Base-by-base conservation (phyloP, 1,140 invertebrate species). In the Saccostrea glomerata region DNA sequence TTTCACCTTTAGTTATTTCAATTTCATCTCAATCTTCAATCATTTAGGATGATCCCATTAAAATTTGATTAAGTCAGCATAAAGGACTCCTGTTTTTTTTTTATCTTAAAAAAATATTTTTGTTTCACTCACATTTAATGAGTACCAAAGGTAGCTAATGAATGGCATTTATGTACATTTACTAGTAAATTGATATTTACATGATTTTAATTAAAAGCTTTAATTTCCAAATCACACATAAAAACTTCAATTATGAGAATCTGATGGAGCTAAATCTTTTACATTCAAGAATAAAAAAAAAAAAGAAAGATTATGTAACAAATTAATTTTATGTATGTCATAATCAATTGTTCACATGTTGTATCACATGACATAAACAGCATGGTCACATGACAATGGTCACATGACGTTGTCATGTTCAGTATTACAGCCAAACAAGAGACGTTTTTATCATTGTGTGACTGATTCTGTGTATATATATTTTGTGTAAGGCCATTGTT, bases 361-460 rank as follows among this genome's bases (percentile, higher is more conserved):
- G 58, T 63, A 63, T n/a, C 58, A 63, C 17, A n/a, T 63, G 58
- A 20, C n/a, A 20, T 63, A n/a, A 17, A 63, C 58, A n/a, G 58
- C n/a, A 30, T 30, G 30, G 25, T 36, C 70, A 77, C 23, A 25
- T 77, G 70, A 77, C 13, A 5, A 11, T 30, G 12, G 25, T 36
- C 70, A 77, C 23, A 25, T 77, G 70, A 77, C 13, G 0, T 25
- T 30, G 12, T 25, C 70, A 15, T 17, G 23, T 77, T 77, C 70
- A 77, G 70, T 77, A 77, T 77, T 77, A 77, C 30, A 30, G 30
- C 70, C 70, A 25, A 77, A 77, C 30, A 23, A 77, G 23, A 30
- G 23, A 30, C 25, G 15, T 77, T 77, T n/a, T 30, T 25, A 25
- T 77, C 70, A 77, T 36, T 77, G 70, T 36, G 25, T 77, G 70